Percentiles rank a stretch among this genome's conserved stretches.
phyloP scores from a whole-genome alignment of 2,113 vertebrate genomes.

The Pandion haliaetus region DNA sequence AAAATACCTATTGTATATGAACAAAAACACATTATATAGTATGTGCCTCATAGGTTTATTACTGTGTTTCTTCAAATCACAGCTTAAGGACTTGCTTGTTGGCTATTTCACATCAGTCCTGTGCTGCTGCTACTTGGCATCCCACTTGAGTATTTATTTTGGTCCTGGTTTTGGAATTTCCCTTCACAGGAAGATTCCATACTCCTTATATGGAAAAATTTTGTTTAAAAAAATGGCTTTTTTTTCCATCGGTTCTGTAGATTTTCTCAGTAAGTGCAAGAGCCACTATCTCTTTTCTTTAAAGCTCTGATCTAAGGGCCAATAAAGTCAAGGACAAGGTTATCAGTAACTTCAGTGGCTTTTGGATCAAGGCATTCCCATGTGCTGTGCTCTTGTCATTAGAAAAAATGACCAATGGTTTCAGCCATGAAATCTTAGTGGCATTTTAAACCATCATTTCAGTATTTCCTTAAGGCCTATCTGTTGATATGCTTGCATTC shows the following conservation, averaged over 20 bases:
- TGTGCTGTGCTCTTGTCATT: neutral
- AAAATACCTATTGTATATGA: neutral
- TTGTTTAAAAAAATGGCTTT: neutral
- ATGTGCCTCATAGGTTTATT: neutral
- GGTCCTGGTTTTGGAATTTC: slow-evolving; percentile 57
- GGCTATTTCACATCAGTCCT: neutral
- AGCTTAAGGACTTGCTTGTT: neutral
- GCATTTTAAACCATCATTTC: neutral
- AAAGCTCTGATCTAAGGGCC: neutral
- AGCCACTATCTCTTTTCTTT: neutral
- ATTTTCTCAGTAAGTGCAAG: neutral
- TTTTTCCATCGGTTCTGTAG: neutral
- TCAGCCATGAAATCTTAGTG: neutral
- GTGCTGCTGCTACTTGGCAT: slow-evolving; percentile 33
- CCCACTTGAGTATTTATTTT: slow-evolving; percentile 46
- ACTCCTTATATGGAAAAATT: slow-evolving; percentile 4
- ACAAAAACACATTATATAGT: neutral
- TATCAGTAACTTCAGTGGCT: neutral
- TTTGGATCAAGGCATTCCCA: neutral
- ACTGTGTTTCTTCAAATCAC: neutral
- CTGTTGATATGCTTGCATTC: neutral
- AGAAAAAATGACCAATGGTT: neutral
- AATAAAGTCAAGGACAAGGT: neutral
- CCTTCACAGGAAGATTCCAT: slow-evolving; percentile 25
- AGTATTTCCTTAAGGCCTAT: neutral